Evolutionary conservation across 2,797 vertebrate species (phyloP), one percentile per base, ranked within the genome.

Genomic region (Xenopus petersii): DNA sequence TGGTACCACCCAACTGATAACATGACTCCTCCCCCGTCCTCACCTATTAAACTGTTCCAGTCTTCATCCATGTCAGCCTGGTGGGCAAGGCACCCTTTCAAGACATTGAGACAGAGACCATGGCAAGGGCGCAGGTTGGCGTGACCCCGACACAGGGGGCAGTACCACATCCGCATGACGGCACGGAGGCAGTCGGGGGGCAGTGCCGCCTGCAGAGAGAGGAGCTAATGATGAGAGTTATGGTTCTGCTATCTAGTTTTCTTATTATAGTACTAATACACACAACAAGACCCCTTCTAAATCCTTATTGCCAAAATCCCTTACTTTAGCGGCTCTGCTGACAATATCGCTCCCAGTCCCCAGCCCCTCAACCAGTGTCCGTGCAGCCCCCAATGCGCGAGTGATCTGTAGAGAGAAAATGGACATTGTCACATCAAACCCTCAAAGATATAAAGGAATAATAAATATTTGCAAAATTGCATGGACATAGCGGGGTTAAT

Each of bases 21-120:
- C 33, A 36, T 3, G 33, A 36, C 33, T 6, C 33, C 33, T 6
- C 33, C 33, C 33, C 33, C 33, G 6, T 42, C 8, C 36, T 87
- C 84, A 97, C 95, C 95, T 69, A 97, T 91, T 79, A 94, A 95
- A 82, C 89, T 90, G 78, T 92, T 93, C 95, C 95, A 97, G 71
- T 95, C 94, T 0, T 90, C 85, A 67, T 95, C 93, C 81, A 97
- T 85, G 79, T 94, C 93, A 0, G 90, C 92, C 84, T 89, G 88
- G 86, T 91, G 93, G 84, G 93, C 93, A 24, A 95, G 87, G 83
- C 95, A 97, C 81, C 94, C 95, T 83, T 94, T 94, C 91, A 94
- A 93, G 82, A 96, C 93, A 1, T 96, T 95, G 67, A 95, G 93
- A 83, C 95, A 96, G 79, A 96, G 91, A 15, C 91, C 88, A 59